phyloP scores from a whole-genome alignment of 2,888 invertebrate species.

The Drosophila sordidapex region DNA sequence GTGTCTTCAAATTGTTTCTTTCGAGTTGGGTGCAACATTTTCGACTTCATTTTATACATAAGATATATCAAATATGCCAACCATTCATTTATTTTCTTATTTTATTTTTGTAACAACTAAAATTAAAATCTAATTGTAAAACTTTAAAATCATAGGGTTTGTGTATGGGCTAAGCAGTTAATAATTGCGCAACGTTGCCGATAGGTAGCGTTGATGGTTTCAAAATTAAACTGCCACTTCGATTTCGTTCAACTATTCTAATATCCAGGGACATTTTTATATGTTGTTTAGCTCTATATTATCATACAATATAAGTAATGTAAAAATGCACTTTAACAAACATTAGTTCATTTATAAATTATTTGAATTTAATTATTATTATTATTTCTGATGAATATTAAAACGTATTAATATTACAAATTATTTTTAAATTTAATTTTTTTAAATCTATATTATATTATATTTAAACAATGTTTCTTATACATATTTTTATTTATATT shows the following conservation, averaged over 20 bases:
- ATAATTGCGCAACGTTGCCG: background rate
- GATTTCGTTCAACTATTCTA: background rate
- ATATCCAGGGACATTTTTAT: background rate
- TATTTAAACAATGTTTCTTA: background rate
- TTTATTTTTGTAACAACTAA: background rate
- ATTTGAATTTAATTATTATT: background rate
- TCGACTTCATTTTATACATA: background rate
- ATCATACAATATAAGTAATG: background rate
- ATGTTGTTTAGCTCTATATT: background rate
- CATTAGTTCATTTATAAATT: background rate
- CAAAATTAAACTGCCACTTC: background rate
- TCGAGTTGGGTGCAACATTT: background rate
- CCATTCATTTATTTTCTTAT: background rate
- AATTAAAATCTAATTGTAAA: background rate
- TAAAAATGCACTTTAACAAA: background rate
- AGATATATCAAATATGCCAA: background rate
- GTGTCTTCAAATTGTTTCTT: background rate
- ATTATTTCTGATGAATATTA: background rate
- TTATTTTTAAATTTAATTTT: too few relatives aligned
- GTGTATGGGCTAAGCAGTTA: background rate
- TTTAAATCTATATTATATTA: background rate
- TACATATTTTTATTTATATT: background rate
- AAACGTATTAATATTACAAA: background rate
- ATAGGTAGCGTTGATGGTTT: background rate
- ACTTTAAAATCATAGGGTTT: background rate